Evolutionary conservation across 2,113 vertebrate genomes (phyloP), one percentile per base, ranked within the genome.

Genomic region (Syrmaticus mikado): DNA sequence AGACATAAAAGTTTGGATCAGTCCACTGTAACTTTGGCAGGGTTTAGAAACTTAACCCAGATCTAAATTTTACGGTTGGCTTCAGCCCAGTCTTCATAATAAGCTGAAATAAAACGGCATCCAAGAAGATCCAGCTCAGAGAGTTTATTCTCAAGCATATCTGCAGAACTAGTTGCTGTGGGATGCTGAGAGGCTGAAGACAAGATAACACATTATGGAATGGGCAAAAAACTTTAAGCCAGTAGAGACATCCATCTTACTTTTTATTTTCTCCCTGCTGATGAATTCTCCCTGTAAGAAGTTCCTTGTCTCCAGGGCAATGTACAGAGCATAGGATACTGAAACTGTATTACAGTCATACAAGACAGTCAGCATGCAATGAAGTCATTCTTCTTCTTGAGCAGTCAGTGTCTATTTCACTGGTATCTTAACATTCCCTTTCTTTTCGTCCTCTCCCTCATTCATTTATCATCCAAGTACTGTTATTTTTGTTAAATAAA

Each of bases 11-110:
- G 6, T 57, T 90, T 94, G 79, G 46, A 90, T 70, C 81, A 90
- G 80, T 90, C 53, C 88, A 91, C 67, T 78, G 34, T 78, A 89
- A 65, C 55, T 91, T 74, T 91, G 83, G 60, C 86, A 85, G 19
- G 6, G 40, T 36, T 92, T 65, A 71, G 50, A 57, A 89, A 74
- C 14, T 55, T 80, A 71, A 78, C 55, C 25, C 28, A 57, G 75
- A 65, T n/a, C 81, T 82, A 60, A 73, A 77, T 94, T 92, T 92
- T 82, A 66, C 20, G 27, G 55, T 2, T 89, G 77, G 87, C 78
- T 73, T 92, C 79, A 77, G 25, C n/a, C 67, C 50, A 89, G 32
- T 20, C 22, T 71, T 32, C 48, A 34, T 72, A 87, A 67, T 70
- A 82, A 64, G 22, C 32, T 53, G 55, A 87, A 87, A 91, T 71